Evolutionary conservation across 2,113 vertebrate species (phyloP), one percentile per base, ranked within the genome.

Genomic region (Ciconia maguari): DNA sequence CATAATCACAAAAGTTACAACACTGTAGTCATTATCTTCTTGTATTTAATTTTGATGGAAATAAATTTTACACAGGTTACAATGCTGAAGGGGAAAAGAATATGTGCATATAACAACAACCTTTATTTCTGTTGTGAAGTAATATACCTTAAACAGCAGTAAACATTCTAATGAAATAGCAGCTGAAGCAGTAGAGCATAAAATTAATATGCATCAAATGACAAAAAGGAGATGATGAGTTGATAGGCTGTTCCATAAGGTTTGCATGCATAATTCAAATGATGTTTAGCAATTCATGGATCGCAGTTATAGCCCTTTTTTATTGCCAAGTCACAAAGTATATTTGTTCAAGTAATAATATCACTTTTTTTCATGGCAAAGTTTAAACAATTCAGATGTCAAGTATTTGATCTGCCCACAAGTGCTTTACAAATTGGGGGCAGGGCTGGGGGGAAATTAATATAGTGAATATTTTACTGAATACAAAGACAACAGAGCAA

Each of bases 161-260:
- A 97, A 97, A 90, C 85, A 94, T 75, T 81, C 49, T 92, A 95
- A 94, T 89, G 88, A 94, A 96, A 96, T 77, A 92, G 38, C 84
- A 96, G 83, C 96, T 83, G 92, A 96, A 92, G 95, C 95, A 97
- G 54, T 94, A 90, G 83, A 97, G 90, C 96, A 94, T 96, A 93
- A 97, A 97, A 96, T 96, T 95, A 98, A 97, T 96, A 95, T 94
- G 89, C 87, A 96, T 94, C 95, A 94, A 96, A 93, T 94, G 83
- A 95, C 93, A 96, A 89, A 90, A 76, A 80, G 61, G 82, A 95
- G 89, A 95, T 96, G 93, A 97, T 96, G 88, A 85, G 84, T 92
- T 95, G 92, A 96, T 96, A 95, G 71, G 66, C 22, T 97, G 65
- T 96, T 96, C 93, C 87, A 96, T 95, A 97, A 97, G 94, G 46